These are phyloP conservation scores for Scotopteryx bipunctaria DNA, from an alignment of 2,888 invertebrate genomes.

Conservation along the genomic window DNA sequence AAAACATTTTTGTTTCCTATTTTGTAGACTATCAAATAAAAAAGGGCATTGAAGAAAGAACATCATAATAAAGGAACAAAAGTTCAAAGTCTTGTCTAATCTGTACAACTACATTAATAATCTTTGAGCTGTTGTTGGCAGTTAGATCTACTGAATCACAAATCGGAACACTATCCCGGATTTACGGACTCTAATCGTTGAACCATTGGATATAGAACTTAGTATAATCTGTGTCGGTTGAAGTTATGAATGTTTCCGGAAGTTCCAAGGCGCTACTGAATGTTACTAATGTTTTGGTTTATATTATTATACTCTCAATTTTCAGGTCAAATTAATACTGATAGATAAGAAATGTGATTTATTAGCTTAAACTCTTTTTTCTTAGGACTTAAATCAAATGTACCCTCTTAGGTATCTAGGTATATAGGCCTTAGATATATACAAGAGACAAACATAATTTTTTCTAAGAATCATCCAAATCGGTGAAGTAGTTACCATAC, in stretches of 20 bases:
- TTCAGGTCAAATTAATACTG: background rate
- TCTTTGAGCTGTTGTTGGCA: slow-evolving; percentile 32
- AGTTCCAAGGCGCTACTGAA: background rate
- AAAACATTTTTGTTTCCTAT: no score
- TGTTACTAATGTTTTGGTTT: background rate
- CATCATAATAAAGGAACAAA: no score
- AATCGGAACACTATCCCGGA: slow-evolving; percentile 44
- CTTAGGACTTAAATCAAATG: no score
- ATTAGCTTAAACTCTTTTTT: no score
- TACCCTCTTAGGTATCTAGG: no score
- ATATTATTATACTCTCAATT: background rate
- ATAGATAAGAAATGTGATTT: background rate
- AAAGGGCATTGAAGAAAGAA: no score
- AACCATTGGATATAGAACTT: slow-evolving; percentile 26
- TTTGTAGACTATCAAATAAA: no score
- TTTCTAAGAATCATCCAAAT: no score
- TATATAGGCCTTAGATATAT: no score
- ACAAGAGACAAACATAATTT: no score
- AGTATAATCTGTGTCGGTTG: slow-evolving; percentile 13
- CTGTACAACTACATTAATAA: slow-evolving; percentile 13
- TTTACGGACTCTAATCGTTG: slow-evolving; percentile 45
- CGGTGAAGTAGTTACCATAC: no score
- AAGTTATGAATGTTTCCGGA: slow-evolving; percentile 11
- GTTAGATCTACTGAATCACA: slow-evolving; percentile 47
- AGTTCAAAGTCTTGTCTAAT: background rate